Evolutionary conservation across 1,140 invertebrate genomes (phyloP).

Genomic region (Drosophila melanogaster): DNA sequence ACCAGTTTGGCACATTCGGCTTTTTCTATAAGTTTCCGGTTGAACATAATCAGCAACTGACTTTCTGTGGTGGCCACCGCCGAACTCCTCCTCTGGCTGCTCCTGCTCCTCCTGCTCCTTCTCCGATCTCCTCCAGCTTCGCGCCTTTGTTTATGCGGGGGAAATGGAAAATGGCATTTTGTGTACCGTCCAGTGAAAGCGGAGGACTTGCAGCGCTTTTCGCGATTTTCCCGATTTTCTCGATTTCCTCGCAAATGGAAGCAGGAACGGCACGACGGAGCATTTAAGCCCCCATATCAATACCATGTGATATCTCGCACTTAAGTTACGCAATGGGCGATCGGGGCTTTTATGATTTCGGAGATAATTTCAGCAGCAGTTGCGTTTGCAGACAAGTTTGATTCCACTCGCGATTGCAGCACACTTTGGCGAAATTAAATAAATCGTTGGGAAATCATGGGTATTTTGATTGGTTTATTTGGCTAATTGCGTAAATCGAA

Average conservation of each 20-base stretch:
- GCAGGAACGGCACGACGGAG: slow-evolving; percentile 35
- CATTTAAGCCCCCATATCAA: slow-evolving; percentile 35
- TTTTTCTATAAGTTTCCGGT: slow-evolving; percentile 61
- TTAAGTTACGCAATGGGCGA: slow-evolving; percentile 27
- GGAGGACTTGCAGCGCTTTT: slow-evolving; percentile 23
- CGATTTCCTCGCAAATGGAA: slow-evolving; percentile 21
- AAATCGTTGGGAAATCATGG: slow-evolving; percentile 9
- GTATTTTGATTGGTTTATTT: slow-evolving; percentile 10
- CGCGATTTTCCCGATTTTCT: background rate
- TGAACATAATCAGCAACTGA: slow-evolving; percentile 58
- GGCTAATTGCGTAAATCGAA: background rate
- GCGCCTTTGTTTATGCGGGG: slow-evolving; percentile 33
- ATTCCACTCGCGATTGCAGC: slow-evolving; percentile 18
- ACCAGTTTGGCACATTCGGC: slow-evolving; percentile 62
- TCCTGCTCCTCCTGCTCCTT: background rate
- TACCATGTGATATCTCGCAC: slow-evolving; percentile 32
- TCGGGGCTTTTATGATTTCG: slow-evolving; percentile 41
- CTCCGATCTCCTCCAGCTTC: slow-evolving; percentile 18
- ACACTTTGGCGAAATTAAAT: background rate
- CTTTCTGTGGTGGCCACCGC: slow-evolving; percentile 31
- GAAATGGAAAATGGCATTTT: slow-evolving; percentile 7
- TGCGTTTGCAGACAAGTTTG: slow-evolving; percentile 26
- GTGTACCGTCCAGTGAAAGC: slow-evolving; percentile 43
- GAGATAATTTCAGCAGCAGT: slow-evolving; percentile 34
- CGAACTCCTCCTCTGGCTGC: background rate